phyloP scores from a whole-genome alignment of 2,113 vertebrate species.

The Muntiacus reevesi region DNA sequence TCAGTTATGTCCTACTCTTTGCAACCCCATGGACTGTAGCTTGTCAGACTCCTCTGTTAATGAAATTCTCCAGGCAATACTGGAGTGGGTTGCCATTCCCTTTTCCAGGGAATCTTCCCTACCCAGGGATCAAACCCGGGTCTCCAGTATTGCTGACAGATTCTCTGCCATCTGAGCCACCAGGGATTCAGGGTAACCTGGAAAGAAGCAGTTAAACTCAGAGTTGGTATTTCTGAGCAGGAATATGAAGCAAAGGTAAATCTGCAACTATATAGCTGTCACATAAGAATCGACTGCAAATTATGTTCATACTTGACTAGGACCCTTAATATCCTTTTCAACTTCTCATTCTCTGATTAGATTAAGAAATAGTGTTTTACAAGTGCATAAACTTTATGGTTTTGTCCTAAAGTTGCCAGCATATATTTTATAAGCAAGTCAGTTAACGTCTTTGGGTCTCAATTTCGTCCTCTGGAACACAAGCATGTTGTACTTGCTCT shows the following conservation, averaged over 20 bases:
- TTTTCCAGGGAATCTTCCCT: not conserved
- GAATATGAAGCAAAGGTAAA: not conserved
- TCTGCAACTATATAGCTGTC: not conserved
- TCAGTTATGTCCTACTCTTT: not conserved
- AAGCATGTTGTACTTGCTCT: not conserved
- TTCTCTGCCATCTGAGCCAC: not conserved
- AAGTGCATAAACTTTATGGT: not conserved
- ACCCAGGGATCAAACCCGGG: not conserved
- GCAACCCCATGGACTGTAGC: not conserved
- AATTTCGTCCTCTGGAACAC: not conserved
- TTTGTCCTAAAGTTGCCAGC: conserved; percentile 1
- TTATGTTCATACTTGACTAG: not conserved
- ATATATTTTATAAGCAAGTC: conserved; percentile 5
- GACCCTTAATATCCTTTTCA: not conserved
- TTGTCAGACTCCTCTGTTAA: not conserved
- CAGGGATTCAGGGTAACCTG: not conserved
- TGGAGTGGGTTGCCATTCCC: not conserved
- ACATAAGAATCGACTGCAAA: not conserved
- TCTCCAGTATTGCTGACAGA: not conserved
- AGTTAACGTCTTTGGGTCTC: not conserved
- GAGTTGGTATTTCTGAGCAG: not conserved
- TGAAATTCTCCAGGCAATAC: not conserved
- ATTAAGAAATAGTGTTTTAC: conserved; percentile 14
- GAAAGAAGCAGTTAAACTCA: conserved; percentile 19
- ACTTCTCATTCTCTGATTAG: not conserved